phyloP scores from a whole-genome alignment of 2,113 vertebrate species.

The Chunga burmeisteri region DNA sequence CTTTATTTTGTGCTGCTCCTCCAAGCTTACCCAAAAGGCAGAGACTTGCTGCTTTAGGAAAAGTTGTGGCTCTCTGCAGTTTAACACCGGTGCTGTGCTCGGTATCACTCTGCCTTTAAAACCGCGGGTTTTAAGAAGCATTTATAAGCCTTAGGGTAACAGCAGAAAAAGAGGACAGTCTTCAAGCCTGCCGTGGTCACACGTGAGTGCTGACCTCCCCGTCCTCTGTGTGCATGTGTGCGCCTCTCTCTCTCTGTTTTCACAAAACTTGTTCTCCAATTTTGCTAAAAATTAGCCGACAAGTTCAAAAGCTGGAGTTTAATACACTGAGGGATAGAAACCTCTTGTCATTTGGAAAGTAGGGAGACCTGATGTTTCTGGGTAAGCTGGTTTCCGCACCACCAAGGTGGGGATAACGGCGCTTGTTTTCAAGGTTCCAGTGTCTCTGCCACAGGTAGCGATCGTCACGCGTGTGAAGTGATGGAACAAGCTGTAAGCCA shows the following conservation, averaged over 20 bases:
- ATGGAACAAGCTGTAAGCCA: neutral
- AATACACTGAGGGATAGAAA: neutral
- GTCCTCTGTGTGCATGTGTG: neutral
- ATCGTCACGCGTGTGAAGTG: accelerated
- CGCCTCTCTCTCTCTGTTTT: neutral
- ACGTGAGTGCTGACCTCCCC: accelerated
- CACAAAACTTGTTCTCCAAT: neutral
- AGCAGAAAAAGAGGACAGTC: neutral
- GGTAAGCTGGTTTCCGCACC: neutral
- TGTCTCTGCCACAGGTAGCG: neutral
- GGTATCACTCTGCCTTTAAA: neutral
- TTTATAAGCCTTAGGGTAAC: neutral
- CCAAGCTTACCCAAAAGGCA: neutral
- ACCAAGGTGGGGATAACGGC: neutral
- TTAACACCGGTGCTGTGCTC: neutral
- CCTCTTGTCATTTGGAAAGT: neutral
- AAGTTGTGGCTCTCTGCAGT: neutral
- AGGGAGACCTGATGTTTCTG: neutral
- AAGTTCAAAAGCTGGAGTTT: neutral
- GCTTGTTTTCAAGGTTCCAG: neutral
- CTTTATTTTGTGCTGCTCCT: neutral
- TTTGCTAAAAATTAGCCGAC: neutral
- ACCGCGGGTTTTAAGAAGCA: neutral
- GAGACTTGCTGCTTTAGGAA: neutral
- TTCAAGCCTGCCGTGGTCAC: neutral